Base-by-base conservation (phyloP, 1,140 invertebrate genomes). In the Drosophila quadrilineata region DNA sequence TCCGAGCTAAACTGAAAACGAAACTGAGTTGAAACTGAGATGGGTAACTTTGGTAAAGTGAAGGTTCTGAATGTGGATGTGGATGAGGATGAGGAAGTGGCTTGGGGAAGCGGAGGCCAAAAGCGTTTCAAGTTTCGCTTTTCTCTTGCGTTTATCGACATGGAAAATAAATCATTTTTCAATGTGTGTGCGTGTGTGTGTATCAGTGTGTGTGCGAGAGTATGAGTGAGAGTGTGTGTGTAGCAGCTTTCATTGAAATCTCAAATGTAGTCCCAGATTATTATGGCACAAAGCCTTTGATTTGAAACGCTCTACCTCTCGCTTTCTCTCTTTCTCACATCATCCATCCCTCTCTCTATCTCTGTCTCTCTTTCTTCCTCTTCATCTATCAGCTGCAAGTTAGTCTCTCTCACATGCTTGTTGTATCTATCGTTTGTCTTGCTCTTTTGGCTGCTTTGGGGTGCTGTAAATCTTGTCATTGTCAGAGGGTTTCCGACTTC, bases 81-180 rank as follows among this genome's bases (percentile, higher is more conserved):
- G 29, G 40, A 53, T 12, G 48, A 43, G 28, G 43, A 50, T 14
- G 29, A 19, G 14, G 24, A 24, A 35, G 36, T 14, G 33, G 36
- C 14, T 10, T 8, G n/a, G 2, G 19, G n/a, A 43, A 1, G 14
- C 19, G 2, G 45, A 45, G 35, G 17, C 36, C 22, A 12, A 14
- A n/a, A 38, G 33, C 60, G 75, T 80, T 79, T 80, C 71, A 75
- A 80, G 75, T 80, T 80, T 80, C 75, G 65, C 58, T 74, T 22
- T 66, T 60, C 60, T 72, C n/a, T n/a, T 62, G 48, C 76, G 75
- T 70, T 80, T 82, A 82, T 82, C 76, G 76, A 82, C 75, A 64
- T 82, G 76, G 68, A 70, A 82, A 82, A 82, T 82, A 82, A 82
- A 82, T 82, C 76, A 82, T 82, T 65, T 62, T 43, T 17, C 29